phyloP scores from a whole-genome alignment of 2,113 vertebrate genomes.

The Pachycephala philippinensis region DNA sequence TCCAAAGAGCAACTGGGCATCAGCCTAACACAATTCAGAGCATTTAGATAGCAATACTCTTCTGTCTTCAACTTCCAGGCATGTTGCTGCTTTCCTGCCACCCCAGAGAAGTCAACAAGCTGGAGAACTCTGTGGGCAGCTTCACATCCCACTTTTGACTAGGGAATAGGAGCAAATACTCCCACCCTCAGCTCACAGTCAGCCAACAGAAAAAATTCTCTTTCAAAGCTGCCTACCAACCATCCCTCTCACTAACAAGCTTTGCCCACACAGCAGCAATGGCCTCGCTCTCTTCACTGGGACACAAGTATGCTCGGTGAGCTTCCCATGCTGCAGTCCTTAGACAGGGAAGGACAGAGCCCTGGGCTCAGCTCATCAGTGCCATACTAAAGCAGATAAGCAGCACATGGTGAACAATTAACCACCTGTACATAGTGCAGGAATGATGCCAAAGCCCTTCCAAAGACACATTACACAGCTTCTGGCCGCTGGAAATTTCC shows the following conservation, averaged over 20 bases:
- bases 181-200: background rate
- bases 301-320: rapidly evolving
- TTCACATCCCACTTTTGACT: background rate
- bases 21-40: background rate
- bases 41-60: background rate
- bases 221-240: background rate
- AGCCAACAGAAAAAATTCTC: background rate
- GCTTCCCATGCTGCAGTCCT: background rate
- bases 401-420: background rate
- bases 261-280: background rate
- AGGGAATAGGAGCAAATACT: background rate
- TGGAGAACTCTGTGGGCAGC: background rate
- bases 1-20: background rate
- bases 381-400: background rate
- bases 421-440: rapidly evolving
- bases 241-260: background rate
- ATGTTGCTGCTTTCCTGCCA: background rate
- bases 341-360: background rate
- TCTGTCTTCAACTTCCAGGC: background rate
- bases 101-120: background rate
- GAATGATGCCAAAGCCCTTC: background rate
- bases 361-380: background rate
- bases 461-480: background rate
- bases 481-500: background rate
- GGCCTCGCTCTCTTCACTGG: background rate